Conservation (phyloP, 2,113 vertebrate genomes). For the Taxidea taxus region DNA sequence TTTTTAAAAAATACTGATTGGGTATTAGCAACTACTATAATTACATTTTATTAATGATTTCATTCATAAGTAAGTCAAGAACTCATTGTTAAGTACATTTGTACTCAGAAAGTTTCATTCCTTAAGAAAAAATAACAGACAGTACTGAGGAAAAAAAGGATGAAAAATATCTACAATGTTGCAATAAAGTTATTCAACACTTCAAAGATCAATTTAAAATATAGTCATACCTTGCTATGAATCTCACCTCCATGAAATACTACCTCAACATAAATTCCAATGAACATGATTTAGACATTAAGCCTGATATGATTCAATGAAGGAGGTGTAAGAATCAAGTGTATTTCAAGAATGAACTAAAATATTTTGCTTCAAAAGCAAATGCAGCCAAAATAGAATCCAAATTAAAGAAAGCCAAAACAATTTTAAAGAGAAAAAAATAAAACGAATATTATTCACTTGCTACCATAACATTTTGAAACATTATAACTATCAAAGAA, state of each 20-base stretch:
- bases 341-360: conserved; percentile 41
- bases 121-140: not conserved
- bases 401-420: conserved; percentile 36
- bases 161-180: conserved; percentile 18
- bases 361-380: conserved; percentile 41
- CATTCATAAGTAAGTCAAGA: conserved; percentile 18
- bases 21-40: not conserved
- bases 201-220: conserved; percentile 47
- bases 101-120: conserved; percentile 19
- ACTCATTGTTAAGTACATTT: not conserved
- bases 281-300: not conserved
- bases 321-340: conserved; percentile 21
- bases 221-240: conserved; percentile 16
- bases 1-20: not conserved
- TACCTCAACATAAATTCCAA: conserved; percentile 24
- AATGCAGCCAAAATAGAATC: not conserved
- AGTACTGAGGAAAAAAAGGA: not conserved
- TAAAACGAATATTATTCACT: not conserved
- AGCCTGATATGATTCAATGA: conserved; percentile 35
- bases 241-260: conserved; percentile 38
- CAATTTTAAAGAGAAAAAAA: conserved; percentile 5
- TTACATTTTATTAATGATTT: conserved; percentile 14
- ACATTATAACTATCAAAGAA: not conserved
- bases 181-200: not conserved
- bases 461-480: conserved; percentile 7